These are phyloP conservation scores for Aldrovandia affinis DNA, from an alignment of 2,797 vertebrate species.

Conservation along the genomic window DNA sequence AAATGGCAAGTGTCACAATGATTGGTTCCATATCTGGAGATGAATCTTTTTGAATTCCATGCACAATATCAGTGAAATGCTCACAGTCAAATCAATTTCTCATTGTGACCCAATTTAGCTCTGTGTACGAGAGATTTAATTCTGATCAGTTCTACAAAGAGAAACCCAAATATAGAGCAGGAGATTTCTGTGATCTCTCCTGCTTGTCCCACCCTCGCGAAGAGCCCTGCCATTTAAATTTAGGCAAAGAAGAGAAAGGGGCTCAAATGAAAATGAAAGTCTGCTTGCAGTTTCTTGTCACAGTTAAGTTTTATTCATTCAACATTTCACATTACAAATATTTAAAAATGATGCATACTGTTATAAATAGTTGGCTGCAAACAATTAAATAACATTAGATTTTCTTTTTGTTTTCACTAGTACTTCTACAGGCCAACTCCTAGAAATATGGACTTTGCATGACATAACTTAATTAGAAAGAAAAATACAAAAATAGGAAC, in stretches of 20 bases:
- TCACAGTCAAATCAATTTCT: too few relatives aligned
- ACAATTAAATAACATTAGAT: constrained; percentile 99
- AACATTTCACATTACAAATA: constrained; percentile 99
- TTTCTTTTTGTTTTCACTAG: constrained; percentile 98
- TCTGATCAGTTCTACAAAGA: background rate
- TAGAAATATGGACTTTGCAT: constrained; percentile 99
- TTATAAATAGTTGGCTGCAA: constrained; percentile 99
- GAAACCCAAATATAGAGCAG: background rate
- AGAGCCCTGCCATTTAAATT: background rate
- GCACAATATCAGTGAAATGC: too few relatives aligned
- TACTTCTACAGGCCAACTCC: constrained; percentile 99
- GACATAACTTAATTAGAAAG: constrained; percentile 99
- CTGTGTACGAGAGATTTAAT: background rate
- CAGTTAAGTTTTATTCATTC: constrained; percentile 99
- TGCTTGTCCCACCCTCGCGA: background rate
- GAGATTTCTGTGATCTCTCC: background rate
- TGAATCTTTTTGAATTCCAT: background rate
- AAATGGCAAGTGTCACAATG: background rate
- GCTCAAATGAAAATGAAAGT: constrained; percentile 38
- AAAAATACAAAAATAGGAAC: constrained; percentile 99
- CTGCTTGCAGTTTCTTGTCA: constrained; percentile 64
- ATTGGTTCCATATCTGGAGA: background rate
- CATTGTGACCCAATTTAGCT: constrained; percentile 6
- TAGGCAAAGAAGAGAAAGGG: background rate
- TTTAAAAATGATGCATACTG: constrained; percentile 99